phyloP scores from a whole-genome alignment of 2,113 vertebrate genomes.

The Opisthocomus hoazin region DNA sequence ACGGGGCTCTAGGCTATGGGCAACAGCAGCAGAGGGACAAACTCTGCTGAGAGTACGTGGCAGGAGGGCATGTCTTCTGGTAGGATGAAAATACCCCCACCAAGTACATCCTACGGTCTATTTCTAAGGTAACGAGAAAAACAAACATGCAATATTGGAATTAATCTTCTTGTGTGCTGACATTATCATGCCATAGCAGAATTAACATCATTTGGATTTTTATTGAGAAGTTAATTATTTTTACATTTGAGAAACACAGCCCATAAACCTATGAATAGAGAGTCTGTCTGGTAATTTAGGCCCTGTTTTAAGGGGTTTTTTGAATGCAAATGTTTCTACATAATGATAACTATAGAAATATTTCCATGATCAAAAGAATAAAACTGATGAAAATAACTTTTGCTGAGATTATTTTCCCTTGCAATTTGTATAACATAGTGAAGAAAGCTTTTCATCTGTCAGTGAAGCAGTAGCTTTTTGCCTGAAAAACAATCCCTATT shows the following conservation, averaged over 20 bases:
- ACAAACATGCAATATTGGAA: background rate
- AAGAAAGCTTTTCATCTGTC: slow-evolving; percentile 8
- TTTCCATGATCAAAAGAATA: background rate
- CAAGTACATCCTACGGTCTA: background rate
- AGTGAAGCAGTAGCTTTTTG: background rate
- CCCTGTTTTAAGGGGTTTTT: background rate
- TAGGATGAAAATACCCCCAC: background rate
- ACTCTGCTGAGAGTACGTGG: background rate
- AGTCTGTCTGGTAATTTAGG: background rate
- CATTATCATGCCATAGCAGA: background rate
- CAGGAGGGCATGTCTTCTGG: background rate
- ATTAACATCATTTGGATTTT: background rate
- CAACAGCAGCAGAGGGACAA: background rate
- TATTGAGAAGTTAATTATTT: slow-evolving; percentile 15
- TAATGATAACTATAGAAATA: background rate
- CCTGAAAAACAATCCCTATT: background rate
- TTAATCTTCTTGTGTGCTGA: background rate
- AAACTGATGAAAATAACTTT: background rate
- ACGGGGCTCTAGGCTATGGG: accelerated
- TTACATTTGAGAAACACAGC: background rate
- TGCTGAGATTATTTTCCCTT: background rate
- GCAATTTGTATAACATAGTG: background rate
- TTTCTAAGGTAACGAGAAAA: background rate
- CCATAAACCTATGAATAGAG: background rate
- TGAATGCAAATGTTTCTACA: background rate